Base-by-base conservation (phyloP, 2,888 invertebrate genomes). In the Drosophila monieri region DNA sequence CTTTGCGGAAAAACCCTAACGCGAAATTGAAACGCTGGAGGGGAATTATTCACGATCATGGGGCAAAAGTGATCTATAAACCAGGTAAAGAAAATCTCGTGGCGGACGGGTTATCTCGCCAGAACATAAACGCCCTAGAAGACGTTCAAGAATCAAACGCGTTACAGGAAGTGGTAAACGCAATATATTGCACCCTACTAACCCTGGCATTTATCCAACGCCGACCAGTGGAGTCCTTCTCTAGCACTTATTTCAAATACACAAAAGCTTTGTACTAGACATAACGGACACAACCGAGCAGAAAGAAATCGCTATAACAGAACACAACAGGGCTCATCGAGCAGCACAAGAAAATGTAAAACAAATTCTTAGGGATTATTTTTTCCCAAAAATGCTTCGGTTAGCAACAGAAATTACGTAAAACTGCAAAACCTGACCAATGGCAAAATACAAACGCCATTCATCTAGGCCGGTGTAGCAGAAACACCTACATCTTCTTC, bases 31-130 rank as follows among this genome's bases (percentile, higher is more conserved):
- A 54, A 4, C 54, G 14, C 10, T 54, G 43, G 30, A 44, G 44
- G 10, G 54, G 30, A 1, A 54, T 54, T 14, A 44, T 43, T 3
- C 30, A 54, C 12, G 30, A 54, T 1, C 14, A 54, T 2, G 14
- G 44, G 1, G 44, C 30, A 10, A 43, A 43, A 10, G 2, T 54
- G 0, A 3, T 43, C 10, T 54, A 32, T 10, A 44, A n/a, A 39
- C 67, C 58, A 14, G 61, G 47, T 1, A 65, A 47, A 25, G 37
- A 62, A 14, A 72, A 67, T 12, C 14, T 37, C 2, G 59, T 72
- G 0, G 53, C 68, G 0, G 62, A 69, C 23, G 57, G 54, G 10
- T 2, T 65, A 12, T 65, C 54, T 10, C 32, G 69, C 0, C 62
- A 66, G 21, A 44, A 54, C 0, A 10, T 69, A 1, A 64, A 68